Evolutionary conservation across 2,888 invertebrate species (phyloP).

Genomic region (Exocentrus adspersus): DNA sequence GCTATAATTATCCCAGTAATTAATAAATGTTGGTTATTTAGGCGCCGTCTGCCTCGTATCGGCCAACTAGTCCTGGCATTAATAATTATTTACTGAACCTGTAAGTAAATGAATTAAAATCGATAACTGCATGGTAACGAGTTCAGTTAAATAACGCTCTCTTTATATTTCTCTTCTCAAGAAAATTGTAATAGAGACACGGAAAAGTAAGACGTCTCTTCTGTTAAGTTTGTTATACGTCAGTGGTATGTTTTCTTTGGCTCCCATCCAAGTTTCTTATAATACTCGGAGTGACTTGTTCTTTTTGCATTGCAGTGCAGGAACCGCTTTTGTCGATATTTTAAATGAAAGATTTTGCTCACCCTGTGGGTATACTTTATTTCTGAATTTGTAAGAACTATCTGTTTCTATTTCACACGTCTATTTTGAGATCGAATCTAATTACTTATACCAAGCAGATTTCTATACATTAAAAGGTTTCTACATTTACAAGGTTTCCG

Average conservation of each 20-base stretch:
- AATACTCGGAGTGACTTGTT: conserved; percentile 11
- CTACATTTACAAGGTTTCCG: no score
- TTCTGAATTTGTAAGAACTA: no score
- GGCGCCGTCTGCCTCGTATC: conserved; percentile 16
- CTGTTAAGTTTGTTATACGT: conserved; percentile 18
- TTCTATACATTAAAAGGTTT: no score
- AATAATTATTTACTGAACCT: conserved; percentile 21
- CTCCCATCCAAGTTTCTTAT: conserved; percentile 14
- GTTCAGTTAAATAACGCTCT: neutral
- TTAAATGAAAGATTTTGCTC: no score
- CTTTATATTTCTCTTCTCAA: neutral
- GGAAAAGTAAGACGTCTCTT: neutral
- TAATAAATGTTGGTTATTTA: conserved; percentile 20
- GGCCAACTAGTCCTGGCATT: conserved; percentile 10
- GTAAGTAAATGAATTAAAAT: conserved; percentile 22
- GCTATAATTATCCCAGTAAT: conserved; percentile 8
- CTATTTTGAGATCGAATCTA: no score
- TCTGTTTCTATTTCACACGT: no score
- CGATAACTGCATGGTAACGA: neutral
- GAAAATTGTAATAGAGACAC: neutral
- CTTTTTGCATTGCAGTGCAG: conserved; percentile 25
- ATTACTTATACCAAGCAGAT: no score
- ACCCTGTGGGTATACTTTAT: no score
- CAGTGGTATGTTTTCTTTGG: conserved; percentile 24
- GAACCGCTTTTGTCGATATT: no score